Percentiles rank a stretch among this genome's conserved stretches.
Evolutionary conservation across 2,888 invertebrate species (phyloP).

Genomic region (Fragum fragum): DNA sequence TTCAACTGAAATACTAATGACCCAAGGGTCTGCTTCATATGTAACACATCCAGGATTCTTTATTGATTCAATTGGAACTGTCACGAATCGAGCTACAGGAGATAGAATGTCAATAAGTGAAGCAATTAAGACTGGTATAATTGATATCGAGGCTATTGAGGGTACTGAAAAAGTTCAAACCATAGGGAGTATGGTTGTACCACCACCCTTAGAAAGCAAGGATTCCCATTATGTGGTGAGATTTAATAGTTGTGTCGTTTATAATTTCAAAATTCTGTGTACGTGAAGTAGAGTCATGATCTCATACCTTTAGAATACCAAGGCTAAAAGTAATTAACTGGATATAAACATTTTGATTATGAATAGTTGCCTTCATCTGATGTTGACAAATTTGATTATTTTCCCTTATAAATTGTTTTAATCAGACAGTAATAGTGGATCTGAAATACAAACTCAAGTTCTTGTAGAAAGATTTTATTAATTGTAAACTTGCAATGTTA

Average conservation of each 20-base stretch:
- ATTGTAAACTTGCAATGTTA: too few species aligned
- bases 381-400: too few species aligned
- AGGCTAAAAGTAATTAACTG: too few species aligned
- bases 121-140: slow-evolving; percentile 71
- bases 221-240: slow-evolving; percentile 62
- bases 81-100: slow-evolving; percentile 90
- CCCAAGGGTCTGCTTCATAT: slow-evolving; percentile 73
- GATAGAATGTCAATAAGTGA: slow-evolving; percentile 72
- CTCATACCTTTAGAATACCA: neutral
- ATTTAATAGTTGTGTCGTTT: slow-evolving; percentile 11
- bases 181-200: slow-evolving; percentile 49
- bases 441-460: too few species aligned
- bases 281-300: slow-evolving; percentile 16
- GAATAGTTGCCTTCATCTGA: too few species aligned
- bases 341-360: too few species aligned
- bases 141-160: slow-evolving; percentile 70
- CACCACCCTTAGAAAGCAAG: slow-evolving; percentile 48
- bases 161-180: slow-evolving; percentile 62
- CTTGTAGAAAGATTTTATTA: too few species aligned
- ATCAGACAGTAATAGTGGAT: too few species aligned
- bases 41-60: slow-evolving; percentile 78
- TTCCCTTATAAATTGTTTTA: too few species aligned
- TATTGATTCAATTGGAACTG: slow-evolving; percentile 90
- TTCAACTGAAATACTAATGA: slow-evolving; percentile 75
- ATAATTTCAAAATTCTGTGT: slow-evolving; percentile 4